Evolutionary conservation across 2,113 vertebrate genomes (phyloP).

Genomic region (Bubo bubo): DNA sequence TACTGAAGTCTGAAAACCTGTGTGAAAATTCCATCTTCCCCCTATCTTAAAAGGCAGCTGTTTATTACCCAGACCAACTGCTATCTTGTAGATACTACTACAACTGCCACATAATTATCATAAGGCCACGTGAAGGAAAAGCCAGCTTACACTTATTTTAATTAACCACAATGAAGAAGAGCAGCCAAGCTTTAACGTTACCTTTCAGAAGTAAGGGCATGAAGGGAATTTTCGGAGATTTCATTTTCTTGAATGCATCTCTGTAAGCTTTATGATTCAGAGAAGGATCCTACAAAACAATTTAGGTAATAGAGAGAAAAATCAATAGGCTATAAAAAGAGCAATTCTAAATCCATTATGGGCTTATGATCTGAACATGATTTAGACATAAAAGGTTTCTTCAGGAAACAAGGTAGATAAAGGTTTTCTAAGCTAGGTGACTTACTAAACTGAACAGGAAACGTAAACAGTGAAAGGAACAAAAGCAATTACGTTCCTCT

Average conservation of each 20-base stretch:
- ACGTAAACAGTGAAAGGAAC: constrained; percentile 48
- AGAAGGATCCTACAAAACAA: constrained; percentile 90
- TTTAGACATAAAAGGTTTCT: constrained; percentile 57
- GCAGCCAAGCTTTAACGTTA: constrained; percentile 51
- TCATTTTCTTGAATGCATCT: constrained; percentile 98
- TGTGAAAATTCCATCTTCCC: background rate
- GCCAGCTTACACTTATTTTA: background rate
- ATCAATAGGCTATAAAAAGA: constrained; percentile 70
- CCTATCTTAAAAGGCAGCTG: background rate
- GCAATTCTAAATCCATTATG: constrained; percentile 57
- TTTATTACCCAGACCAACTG: background rate
- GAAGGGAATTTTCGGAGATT: constrained; percentile 96
- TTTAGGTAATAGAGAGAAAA: constrained; percentile 70
- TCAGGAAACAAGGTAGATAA: constrained; percentile 47
- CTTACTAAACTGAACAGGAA: constrained; percentile 55
- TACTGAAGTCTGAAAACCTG: background rate
- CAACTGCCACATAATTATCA: background rate
- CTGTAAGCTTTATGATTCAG: constrained; percentile 98
- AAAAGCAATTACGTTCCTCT: constrained; percentile 34
- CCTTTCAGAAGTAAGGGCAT: constrained; percentile 97
- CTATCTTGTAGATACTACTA: background rate
- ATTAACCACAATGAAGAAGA: background rate
- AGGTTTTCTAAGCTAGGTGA: constrained; percentile 60
- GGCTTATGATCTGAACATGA: constrained; percentile 55
- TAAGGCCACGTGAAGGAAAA: background rate